Evolutionary conservation across 2,113 vertebrate species (phyloP), one percentile per base, ranked within the genome.

Genomic region (Laterallus jamaicensis): DNA sequence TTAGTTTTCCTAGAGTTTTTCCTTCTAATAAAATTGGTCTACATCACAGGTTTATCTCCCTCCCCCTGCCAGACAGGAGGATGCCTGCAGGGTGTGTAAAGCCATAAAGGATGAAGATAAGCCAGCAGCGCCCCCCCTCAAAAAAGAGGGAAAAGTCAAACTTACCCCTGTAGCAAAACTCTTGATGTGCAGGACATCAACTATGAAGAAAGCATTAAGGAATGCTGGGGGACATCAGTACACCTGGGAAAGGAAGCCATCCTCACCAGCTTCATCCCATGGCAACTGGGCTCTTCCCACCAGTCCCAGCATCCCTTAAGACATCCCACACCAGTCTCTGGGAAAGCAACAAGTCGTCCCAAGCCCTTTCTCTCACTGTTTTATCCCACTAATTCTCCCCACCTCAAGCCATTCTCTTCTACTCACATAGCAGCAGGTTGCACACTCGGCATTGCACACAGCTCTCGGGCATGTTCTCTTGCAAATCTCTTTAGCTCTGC

Each of bases 401-500:
- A 2, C 73, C 84, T 59, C 62, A 50, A 19, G 12, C 47, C 47
- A 20, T 19, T 21, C 47, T 21, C 47, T 90, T 83, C 69, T 50
- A 2, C 73, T 84, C 55, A 59, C 50, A 19, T 32, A 5, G 77
- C 40, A 2, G 69, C 47, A 17, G 8, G 55, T 44, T 6, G 17
- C 63, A n/a, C 1, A 0, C 18, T 1, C 35, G 14, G 73, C 50
- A 35, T 35, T 35, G 35, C 35, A 35, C 35, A 35, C 35, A 35
- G 35, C 35, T 35, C 35, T 35, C 35, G 35, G 35, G 82, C 91
- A 85, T 83, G 90, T 42, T 52, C 95, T 87, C 70, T 31, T 29
- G 82, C 85, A 92, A 90, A 94, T 91, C 90, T 92, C 79, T 67
- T 78, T 55, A 83, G 79, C 49, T 96, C 95, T 6, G 7, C 92